Evolutionary conservation across 2,888 invertebrate species (phyloP).

Genomic region (Dasysyrphus albostriatus): DNA sequence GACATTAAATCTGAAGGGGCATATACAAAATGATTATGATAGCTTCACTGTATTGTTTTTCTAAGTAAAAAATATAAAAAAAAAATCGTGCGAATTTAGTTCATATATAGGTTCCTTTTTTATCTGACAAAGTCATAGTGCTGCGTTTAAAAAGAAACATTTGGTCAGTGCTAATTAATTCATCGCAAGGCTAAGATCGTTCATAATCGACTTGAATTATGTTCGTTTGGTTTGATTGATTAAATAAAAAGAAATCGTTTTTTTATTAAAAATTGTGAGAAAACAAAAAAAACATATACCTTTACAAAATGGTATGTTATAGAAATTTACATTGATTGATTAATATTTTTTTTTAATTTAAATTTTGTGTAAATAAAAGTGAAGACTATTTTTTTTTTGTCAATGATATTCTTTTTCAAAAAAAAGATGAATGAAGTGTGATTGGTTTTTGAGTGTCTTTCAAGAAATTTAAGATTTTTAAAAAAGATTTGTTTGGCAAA

Average conservation of each 20-base stretch:
- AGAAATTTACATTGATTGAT: background rate
- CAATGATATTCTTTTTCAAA: too few relatives aligned
- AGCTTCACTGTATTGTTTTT: background rate
- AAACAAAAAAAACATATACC: background rate
- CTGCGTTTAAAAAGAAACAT: background rate
- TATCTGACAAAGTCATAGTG: slow-evolving; percentile 30
- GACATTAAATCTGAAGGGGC: background rate
- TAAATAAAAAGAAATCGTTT: background rate
- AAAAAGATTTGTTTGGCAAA: background rate
- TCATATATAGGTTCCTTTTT: slow-evolving; percentile 3
- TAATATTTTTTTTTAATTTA: too few relatives aligned
- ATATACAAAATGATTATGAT: background rate
- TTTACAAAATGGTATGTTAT: slow-evolving; percentile 23
- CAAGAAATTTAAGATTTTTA: background rate
- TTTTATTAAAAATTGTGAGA: background rate
- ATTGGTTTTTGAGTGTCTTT: too few relatives aligned
- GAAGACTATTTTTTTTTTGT: too few relatives aligned
- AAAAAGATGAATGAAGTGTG: too few relatives aligned
- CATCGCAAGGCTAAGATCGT: slow-evolving; percentile 32
- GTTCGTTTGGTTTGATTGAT: slow-evolving; percentile 21
- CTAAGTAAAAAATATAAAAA: too few relatives aligned
- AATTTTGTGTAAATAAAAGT: too few relatives aligned
- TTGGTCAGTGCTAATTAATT: slow-evolving; percentile 34
- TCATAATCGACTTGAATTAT: slow-evolving; percentile 15
- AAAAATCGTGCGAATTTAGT: slow-evolving; percentile 27